phyloP scores from a whole-genome alignment of 2,113 vertebrate genomes.

The Bubalus kerabau region DNA sequence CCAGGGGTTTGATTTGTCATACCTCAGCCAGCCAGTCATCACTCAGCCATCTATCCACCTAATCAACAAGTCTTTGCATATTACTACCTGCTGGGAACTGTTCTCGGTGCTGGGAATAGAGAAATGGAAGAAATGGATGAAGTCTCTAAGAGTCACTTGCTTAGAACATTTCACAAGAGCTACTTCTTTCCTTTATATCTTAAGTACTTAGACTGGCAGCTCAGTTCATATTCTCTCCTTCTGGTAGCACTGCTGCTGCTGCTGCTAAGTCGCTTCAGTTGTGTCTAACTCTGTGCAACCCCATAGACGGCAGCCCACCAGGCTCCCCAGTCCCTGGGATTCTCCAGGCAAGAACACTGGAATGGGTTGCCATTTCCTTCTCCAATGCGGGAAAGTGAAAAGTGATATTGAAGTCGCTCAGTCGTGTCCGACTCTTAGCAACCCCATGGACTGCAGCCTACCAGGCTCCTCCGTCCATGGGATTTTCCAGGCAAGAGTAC shows the following conservation, averaged over 20 bases:
- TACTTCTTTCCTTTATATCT: slow-evolving; percentile 10
- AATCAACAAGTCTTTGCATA: neutral
- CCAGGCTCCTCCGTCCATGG: no score
- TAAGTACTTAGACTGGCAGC: neutral
- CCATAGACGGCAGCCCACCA: no score
- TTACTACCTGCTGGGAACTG: neutral
- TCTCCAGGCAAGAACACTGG: no score
- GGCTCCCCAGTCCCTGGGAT: no score
- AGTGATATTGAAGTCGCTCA: no score
- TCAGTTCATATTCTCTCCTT: neutral
- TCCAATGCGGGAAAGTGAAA: no score
- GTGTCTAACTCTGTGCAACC: no score
- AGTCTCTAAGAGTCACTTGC: neutral
- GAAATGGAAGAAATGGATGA: neutral
- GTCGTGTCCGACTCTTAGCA: no score
- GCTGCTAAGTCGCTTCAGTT: no score
- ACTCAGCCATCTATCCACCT: neutral
- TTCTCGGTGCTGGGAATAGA: neutral
- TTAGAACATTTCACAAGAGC: neutral
- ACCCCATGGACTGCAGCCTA: no score
- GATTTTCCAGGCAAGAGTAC: no score
- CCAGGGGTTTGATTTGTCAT: neutral
- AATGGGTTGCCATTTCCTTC: no score
- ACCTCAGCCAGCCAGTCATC: neutral
- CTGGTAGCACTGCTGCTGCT: neutral